Base-by-base conservation (phyloP, 2,113 vertebrate species). In the Lophotis ruficrista region DNA sequence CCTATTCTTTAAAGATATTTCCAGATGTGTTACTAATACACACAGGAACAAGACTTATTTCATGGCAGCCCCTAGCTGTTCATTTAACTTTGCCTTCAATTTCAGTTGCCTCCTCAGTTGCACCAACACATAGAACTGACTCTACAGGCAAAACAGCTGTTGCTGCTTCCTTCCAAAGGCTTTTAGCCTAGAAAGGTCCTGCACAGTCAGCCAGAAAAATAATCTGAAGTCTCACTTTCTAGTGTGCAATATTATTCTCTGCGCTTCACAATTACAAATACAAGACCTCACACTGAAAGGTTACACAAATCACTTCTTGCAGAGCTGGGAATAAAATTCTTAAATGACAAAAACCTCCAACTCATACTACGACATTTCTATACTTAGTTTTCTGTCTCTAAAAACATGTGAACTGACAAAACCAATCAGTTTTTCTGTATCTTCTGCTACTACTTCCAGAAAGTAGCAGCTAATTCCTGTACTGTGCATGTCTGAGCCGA, bases 191-290 rank as follows among this genome's bases (percentile, higher is more conserved):
- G 72, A 75, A 90, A 91, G 51, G 72, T 72, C 77, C 77, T 89
- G 77, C 57, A 35, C 80, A 82, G 81, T 33, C 91, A 87, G 76
- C 27, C 91, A 95, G 91, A 93, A 92, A 79, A 89, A 78, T 7
- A 47, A 57, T 5, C 53, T 57, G 2, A 58, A 66, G 38, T 51
- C 89, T 84, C 86, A 60, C 47, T 58, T 75, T 41, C 37, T 15
- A 45, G 68, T 7, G 23, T 0, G 0, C 61, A 48, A 18, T 57
- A 37, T 61, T 72, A 48, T 43, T 66, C 65, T 23, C 43, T 12
- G 51, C 53, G 70, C 56, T n/a, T 56, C 8, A 1, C 58, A 37
- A 60, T 38, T 38, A 78, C 3, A 0, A 94, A 82, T 3, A 4
- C 80, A 43, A 89, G 91, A 70, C 58, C 75, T 88, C 5, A 11